Percentiles rank a stretch among this genome's conserved stretches.
These are phyloP conservation scores for Lypha dubia DNA, from an alignment of 2,888 invertebrate genomes.

Conservation along the genomic window DNA sequence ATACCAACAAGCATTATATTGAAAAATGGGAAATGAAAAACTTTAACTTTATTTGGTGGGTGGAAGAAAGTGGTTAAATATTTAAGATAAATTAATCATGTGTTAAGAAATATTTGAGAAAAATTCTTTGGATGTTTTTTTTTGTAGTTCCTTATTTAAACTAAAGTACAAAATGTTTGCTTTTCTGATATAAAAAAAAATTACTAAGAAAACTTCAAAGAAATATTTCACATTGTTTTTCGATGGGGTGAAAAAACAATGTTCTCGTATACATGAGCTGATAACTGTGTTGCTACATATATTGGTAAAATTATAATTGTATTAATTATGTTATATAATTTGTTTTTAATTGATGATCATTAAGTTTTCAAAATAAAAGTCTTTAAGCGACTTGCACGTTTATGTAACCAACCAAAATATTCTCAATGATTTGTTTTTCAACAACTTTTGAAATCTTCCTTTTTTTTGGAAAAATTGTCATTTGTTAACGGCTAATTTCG, in stretches of 20 bases:
- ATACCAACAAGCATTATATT: constrained; percentile 32
- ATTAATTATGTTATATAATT: no score
- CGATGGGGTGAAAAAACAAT: background rate
- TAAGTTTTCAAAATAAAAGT: no score
- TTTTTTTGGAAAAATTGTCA: no score
- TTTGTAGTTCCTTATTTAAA: background rate
- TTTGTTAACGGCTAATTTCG: no score
- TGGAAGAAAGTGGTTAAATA: constrained; percentile 46
- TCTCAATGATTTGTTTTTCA: no score
- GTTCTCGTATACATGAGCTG: no score
- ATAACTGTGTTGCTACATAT: no score
- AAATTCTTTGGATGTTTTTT: constrained; percentile 27
- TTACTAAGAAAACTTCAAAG: constrained; percentile 28
- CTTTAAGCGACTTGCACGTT: no score
- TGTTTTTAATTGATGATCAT: no score
- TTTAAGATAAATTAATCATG: constrained; percentile 63
- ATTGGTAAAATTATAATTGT: no score
- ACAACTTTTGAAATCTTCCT: no score
- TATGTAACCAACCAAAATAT: no score
- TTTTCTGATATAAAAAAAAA: background rate
- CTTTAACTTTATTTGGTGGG: constrained; percentile 44
- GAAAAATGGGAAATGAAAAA: constrained; percentile 29
- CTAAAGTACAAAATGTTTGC: constrained; percentile 6
- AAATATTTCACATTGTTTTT: background rate
- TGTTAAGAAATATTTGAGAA: constrained; percentile 53